Conservation (phyloP, 2,888 invertebrate genomes). For the Lucinisca nassula region DNA sequence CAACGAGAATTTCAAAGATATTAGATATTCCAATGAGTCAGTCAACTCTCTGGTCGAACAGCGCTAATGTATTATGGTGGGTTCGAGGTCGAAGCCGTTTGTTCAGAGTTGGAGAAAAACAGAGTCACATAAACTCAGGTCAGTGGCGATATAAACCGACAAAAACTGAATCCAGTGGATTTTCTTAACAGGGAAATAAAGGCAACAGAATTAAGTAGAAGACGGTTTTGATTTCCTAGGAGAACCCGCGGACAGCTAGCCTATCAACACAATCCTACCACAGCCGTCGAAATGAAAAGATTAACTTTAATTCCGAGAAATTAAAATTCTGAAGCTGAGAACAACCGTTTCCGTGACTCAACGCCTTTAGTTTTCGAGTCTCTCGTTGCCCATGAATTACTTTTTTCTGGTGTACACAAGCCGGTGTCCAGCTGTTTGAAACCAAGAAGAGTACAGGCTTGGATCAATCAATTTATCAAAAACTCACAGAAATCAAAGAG, state of each 20-base stretch:
- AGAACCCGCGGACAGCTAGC: slow-evolving; percentile 1
- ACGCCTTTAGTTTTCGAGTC: background rate
- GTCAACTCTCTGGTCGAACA: slow-evolving; percentile 42
- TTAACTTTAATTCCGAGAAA: background rate
- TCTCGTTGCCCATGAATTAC: background rate
- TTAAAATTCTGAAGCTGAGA: background rate
- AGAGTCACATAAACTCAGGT: slow-evolving; percentile 7
- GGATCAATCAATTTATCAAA: background rate
- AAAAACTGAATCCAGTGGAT: slow-evolving; percentile 1
- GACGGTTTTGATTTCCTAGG: slow-evolving; percentile 11
- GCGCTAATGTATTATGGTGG: no score
- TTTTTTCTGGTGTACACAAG: background rate
- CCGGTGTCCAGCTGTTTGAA: background rate
- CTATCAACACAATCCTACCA: no score
- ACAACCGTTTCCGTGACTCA: slow-evolving; percentile 10
- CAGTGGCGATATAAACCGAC: slow-evolving; percentile 21
- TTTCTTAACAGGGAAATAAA: background rate
- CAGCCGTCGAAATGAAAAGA: background rate
- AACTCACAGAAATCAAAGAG: background rate
- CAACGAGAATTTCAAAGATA: background rate
- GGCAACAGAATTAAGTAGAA: background rate
- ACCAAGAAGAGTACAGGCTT: no score
- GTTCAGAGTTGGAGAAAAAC: slow-evolving; percentile 54
- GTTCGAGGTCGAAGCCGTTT: slow-evolving; percentile 41
- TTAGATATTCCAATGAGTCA: slow-evolving; percentile 7